Percentiles rank a stretch among this genome's conserved stretches.
These are phyloP conservation scores for Myiozetetes cayanensis DNA, from an alignment of 2,113 vertebrate genomes.

Conservation along the genomic window DNA sequence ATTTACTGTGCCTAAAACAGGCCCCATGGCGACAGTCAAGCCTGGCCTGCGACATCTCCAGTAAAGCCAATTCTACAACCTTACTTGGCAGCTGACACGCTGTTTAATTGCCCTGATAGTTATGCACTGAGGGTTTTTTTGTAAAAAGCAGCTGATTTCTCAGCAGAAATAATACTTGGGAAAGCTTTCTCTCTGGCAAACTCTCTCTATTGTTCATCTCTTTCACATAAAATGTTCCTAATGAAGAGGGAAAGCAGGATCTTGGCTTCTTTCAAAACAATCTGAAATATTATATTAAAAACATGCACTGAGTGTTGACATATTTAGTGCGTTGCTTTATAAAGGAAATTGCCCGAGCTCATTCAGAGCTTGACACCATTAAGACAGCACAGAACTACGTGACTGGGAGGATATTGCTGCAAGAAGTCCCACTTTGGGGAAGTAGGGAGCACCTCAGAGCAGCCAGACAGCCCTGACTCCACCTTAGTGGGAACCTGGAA, in stretches of 20 bases:
- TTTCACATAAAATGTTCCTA: constrained; percentile 6
- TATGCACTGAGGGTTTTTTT: background rate
- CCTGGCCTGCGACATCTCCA: background rate
- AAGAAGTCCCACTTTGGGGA: background rate
- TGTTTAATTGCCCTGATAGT: constrained; percentile 42
- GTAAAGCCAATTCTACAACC: background rate
- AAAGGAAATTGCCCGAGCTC: constrained; percentile 33
- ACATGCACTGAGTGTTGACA: constrained; percentile 40
- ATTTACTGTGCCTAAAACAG: background rate
- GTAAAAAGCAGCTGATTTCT: constrained; percentile 37
- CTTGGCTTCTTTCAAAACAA: constrained; percentile 60
- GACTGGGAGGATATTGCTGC: background rate
- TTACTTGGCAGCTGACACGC: background rate
- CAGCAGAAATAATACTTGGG: constrained; percentile 36
- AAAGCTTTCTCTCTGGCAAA: constrained; percentile 42
- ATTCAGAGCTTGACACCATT: constrained; percentile 36
- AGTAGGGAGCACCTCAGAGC: background rate
- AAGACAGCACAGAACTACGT: background rate
- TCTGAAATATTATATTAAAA: constrained; percentile 60
- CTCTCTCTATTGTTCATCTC: constrained; percentile 51
- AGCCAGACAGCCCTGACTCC: background rate
- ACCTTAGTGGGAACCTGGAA: background rate
- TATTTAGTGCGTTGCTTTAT: constrained; percentile 41
- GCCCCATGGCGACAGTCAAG: background rate
- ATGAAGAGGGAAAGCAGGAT: constrained; percentile 57